phyloP scores from a whole-genome alignment of 2,888 invertebrate species.

The Agriotes lineatus region DNA sequence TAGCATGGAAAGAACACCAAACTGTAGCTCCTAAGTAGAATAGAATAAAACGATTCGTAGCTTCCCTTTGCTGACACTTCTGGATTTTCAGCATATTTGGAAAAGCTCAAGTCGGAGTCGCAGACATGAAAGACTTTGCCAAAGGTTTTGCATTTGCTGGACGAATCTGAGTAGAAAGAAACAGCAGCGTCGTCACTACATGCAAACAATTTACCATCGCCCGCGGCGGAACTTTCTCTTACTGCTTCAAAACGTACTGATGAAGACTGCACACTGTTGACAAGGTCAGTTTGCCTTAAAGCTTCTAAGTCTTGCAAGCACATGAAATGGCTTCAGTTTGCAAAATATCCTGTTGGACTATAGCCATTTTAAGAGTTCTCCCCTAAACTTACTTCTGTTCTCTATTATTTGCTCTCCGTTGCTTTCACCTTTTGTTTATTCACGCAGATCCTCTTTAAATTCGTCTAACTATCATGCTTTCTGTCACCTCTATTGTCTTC shows the following conservation, averaged over 20 bases:
- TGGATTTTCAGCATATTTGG: slow-evolving; percentile 77
- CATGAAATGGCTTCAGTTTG: too few species aligned
- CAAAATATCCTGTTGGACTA: too few species aligned
- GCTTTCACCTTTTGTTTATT: too few species aligned
- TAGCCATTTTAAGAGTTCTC: too few species aligned
- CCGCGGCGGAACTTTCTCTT: slow-evolving; percentile 56
- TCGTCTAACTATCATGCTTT: too few species aligned
- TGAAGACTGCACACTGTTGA: slow-evolving; percentile 62
- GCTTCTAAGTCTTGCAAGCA: too few species aligned
- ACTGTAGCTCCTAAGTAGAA: too few species aligned
- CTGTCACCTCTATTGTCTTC: too few species aligned
- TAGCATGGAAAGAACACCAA: too few species aligned
- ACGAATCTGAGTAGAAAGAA: slow-evolving; percentile 88
- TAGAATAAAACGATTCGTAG: slow-evolving; percentile 5
- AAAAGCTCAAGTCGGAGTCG: slow-evolving; percentile 69
- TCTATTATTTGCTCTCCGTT: too few species aligned
- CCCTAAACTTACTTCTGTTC: too few species aligned
- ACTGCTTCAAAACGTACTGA: slow-evolving; percentile 62
- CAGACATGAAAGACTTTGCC: slow-evolving; percentile 64
- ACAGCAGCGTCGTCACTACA: slow-evolving; percentile 54
- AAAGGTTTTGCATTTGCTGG: slow-evolving; percentile 79
- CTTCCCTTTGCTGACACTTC: slow-evolving; percentile 26
- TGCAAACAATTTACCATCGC: slow-evolving; percentile 56
- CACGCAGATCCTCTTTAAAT: too few species aligned
- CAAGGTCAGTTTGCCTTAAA: slow-evolving; percentile 55